Evolutionary conservation across 2,113 vertebrate species (phyloP).

Genomic region (Elgaria multicarinata): DNA sequence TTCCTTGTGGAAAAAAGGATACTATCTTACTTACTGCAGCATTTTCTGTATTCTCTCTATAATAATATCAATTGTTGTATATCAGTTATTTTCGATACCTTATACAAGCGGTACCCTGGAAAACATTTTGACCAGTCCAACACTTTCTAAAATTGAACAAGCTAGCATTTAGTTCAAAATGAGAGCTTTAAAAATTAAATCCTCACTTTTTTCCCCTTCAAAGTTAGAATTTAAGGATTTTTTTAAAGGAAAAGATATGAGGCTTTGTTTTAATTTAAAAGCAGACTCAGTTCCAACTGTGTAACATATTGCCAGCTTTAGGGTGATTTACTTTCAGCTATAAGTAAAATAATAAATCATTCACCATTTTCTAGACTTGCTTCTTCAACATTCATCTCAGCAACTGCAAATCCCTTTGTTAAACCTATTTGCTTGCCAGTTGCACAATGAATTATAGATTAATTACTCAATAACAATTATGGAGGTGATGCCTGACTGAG

Average conservation of each 20-base stretch:
- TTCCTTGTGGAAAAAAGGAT: neutral
- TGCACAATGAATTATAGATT: constrained; percentile 61
- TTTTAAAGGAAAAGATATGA: constrained; percentile 45
- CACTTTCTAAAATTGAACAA: constrained; percentile 40
- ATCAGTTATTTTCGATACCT: neutral
- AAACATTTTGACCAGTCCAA: neutral
- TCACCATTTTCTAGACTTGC: constrained; percentile 55
- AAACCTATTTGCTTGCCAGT: constrained; percentile 56
- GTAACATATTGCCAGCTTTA: constrained; percentile 7
- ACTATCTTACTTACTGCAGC: neutral
- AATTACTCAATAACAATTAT: constrained; percentile 59
- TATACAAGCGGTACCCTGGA: neutral
- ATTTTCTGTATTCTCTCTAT: neutral
- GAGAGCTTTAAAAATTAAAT: constrained; percentile 26
- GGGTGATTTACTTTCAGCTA: constrained; percentile 60
- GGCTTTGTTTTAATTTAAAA: constrained; percentile 55
- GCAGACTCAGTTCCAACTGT: constrained; percentile 26
- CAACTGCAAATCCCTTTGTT: constrained; percentile 52
- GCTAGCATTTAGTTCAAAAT: constrained; percentile 28
- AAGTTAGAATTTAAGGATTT: constrained; percentile 17
- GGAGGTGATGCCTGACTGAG: constrained; percentile 51
- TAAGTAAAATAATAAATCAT: constrained; percentile 61
- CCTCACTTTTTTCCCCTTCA: constrained; percentile 57
- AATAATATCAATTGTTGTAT: neutral
- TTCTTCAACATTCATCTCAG: constrained; percentile 45